Percentiles rank a stretch among this genome's conserved stretches.
Conservation (phyloP, 2,888 invertebrate species). For the Galeruca laticollis region DNA sequence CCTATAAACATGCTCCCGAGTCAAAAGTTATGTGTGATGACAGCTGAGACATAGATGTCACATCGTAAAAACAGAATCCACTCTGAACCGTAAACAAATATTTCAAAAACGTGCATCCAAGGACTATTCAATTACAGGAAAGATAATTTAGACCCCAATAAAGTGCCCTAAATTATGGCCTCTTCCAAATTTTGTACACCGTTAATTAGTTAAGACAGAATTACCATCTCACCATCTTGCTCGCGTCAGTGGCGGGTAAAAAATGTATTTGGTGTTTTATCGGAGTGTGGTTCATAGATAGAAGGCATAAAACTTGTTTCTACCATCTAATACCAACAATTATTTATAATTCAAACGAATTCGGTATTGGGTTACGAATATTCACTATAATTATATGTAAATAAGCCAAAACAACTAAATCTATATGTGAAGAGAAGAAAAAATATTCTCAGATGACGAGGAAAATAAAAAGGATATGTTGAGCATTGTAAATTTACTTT, state of each 20-base stretch:
- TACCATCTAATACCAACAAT: too few species aligned
- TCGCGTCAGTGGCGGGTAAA: conserved; percentile 53
- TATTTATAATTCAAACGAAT: too few species aligned
- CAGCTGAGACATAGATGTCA: conserved; percentile 60
- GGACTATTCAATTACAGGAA: conserved; percentile 59
- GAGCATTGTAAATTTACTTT: too few species aligned
- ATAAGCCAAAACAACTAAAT: too few species aligned
- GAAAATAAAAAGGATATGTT: too few species aligned
- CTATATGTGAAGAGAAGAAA: too few species aligned
- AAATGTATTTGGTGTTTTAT: too few species aligned
- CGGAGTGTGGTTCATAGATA: too few species aligned
- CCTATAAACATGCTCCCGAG: conserved; percentile 55
- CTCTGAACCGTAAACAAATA: conserved; percentile 57
- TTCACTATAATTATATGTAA: too few species aligned
- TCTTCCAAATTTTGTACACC: conserved; percentile 63
- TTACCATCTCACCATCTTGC: conserved; percentile 38
- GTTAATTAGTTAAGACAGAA: conserved; percentile 63
- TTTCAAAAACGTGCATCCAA: conserved; percentile 56
- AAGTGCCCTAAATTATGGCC: conserved; percentile 60
- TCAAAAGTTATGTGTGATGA: conserved; percentile 59
- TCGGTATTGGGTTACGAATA: too few species aligned
- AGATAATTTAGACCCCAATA: conserved; percentile 55
- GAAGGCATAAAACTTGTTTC: too few species aligned
- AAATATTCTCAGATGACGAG: too few species aligned
- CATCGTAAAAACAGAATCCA: conserved; percentile 59